A percentile compares a stretch with the other conserved stretches of the same genome.
phyloP scores from a whole-genome alignment of 2,113 vertebrate genomes.

The Muntiacus reevesi region DNA sequence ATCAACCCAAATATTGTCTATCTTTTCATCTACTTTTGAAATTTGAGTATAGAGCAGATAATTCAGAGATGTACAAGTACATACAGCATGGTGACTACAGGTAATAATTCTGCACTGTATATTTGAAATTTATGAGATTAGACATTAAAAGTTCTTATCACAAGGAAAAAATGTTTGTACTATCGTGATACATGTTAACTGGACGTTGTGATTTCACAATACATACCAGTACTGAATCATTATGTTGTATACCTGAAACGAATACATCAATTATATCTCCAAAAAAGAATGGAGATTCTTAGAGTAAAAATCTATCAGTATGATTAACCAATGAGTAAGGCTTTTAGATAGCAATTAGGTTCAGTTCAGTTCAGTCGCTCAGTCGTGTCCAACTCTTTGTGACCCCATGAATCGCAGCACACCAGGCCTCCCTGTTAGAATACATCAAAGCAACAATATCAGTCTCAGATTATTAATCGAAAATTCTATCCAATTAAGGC shows the following conservation, averaged over 20 bases:
- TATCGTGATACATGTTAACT: neutral
- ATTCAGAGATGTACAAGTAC: neutral
- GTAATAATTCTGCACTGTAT: neutral
- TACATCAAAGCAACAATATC: neutral
- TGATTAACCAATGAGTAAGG: neutral
- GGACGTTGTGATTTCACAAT: neutral
- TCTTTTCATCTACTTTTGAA: neutral
- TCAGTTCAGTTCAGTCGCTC: too few relatives aligned
- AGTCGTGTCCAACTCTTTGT: too few relatives aligned
- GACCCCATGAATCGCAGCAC: too few relatives aligned
- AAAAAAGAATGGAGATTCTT: neutral
- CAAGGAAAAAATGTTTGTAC: neutral
- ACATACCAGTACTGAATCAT: neutral
- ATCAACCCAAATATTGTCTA: neutral
- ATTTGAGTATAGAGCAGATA: slow-evolving; percentile 4
- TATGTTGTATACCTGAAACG: neutral
- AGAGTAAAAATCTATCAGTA: slow-evolving; percentile 29
- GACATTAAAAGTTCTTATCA: neutral
- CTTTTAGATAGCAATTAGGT: slow-evolving; percentile 7
- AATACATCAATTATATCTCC: neutral
- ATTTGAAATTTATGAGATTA: neutral
- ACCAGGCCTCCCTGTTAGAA: neutral
- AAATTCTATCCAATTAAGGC: slow-evolving; percentile 39
- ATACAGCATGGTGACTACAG: neutral
- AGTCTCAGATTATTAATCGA: slow-evolving; percentile 3